Conservation (phyloP, 1,140 invertebrate species). For the Leucophenga varia region DNA sequence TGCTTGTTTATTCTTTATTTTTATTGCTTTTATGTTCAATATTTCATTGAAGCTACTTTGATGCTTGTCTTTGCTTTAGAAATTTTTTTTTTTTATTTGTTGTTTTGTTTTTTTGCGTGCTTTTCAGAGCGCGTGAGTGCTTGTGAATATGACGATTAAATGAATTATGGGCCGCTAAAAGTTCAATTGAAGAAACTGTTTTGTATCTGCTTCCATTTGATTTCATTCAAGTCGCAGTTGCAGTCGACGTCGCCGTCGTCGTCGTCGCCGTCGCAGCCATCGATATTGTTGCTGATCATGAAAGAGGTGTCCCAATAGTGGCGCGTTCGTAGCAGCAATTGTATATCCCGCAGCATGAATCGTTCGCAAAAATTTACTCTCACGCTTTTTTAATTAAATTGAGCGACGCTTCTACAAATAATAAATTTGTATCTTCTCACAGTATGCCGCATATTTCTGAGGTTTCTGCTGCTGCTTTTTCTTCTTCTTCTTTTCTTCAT, state of each 20-base stretch:
- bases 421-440: no score
- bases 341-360: no score
- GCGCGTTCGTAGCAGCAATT: no score
- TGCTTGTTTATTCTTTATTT: no score
- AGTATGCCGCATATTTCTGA: neutral
- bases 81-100: conserved; percentile 15
- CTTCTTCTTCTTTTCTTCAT: conserved; percentile 8
- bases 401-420: no score
- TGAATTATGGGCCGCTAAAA: conserved; percentile 19
- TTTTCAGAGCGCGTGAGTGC: conserved; percentile 31
- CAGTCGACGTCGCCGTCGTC: conserved; percentile 12
- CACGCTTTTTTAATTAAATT: no score
- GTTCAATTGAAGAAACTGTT: neutral
- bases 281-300: conserved; percentile 3
- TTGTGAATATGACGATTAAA: conserved; percentile 16
- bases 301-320: no score
- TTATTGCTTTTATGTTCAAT: no score
- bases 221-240: conserved; percentile 1
- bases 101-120: conserved; percentile 10
- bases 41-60: no score
- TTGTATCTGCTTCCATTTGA: no score
- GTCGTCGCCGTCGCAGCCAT: conserved; percentile 7
- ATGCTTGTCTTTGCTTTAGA: conserved; percentile 10
- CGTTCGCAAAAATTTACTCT: no score
- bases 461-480: conserved; percentile 9